Evolutionary conservation across 2,797 vertebrate species (phyloP), one percentile per base, ranked within the genome.

Genomic region (Sebastes umbrosus): DNA sequence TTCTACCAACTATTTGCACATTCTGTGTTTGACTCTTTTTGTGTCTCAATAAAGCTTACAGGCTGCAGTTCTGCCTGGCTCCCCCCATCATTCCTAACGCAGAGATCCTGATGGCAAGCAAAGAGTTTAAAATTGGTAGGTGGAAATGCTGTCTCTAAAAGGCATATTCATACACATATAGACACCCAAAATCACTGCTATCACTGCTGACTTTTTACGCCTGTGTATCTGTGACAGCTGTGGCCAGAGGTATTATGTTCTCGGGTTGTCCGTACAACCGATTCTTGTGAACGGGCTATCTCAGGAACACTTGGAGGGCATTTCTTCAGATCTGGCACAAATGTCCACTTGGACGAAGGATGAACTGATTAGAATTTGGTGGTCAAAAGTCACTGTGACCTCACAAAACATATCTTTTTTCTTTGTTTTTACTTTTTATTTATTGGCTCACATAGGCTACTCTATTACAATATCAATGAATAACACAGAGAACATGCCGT

Each of bases 101-200:
- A 0, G 98, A 99, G 92, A 97, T 99, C 83, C 87, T 99, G 87
- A 97, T 98, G 14, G 98, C 97, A 83, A 99, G 96, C 11, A 97
- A 99, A 81, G 98, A 99, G 78, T 99, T 99, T 84, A 97, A 97
- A 95, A 99, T 99, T 67, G 98, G 99, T 99, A 95, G 43, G 90
- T 94, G 25, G 18, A 79, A 73, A 65, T 24, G 14, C 66, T 84
- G 29, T 80, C 81, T 73, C 63, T 71, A 43, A 69, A 65, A 59
- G 32, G 24, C 74, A 60, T 36, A n/a, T 77, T 13, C 4, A 29
- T 24, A 10, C 24, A 39, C 31, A 22, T 46, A 12, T 2, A 50
- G 54, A 72, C 31, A 46, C 31, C 29, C 36, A 72, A 16, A 50
- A 25, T 29, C 39, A 57, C 39, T 52, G 27, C 55, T n/a, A n/a